phyloP scores from a whole-genome alignment of 2,113 vertebrate species.

The Furnarius figulus region DNA sequence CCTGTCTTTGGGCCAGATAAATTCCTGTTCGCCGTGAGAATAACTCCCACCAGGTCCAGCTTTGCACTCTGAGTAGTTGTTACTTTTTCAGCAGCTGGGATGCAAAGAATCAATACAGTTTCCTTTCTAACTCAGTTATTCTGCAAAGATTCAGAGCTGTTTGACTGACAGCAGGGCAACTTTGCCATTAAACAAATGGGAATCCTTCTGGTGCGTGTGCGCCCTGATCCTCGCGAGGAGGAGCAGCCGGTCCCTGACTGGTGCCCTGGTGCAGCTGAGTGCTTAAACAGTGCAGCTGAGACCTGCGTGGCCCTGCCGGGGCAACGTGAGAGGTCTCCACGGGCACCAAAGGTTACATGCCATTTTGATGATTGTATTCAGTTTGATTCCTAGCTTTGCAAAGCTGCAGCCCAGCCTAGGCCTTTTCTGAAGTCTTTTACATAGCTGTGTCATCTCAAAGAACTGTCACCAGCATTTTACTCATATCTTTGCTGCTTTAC shows the following conservation, averaged over 20 bases:
- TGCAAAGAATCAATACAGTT: not conserved
- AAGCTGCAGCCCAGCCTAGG: not conserved
- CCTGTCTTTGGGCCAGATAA: not conserved
- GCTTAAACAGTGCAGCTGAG: not conserved
- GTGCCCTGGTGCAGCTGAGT: not conserved
- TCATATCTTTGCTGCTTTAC: not conserved
- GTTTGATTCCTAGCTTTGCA: not conserved
- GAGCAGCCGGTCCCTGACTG: not conserved
- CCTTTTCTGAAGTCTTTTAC: not conserved
- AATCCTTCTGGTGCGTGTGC: fast-evolving
- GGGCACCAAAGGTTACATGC: not conserved
- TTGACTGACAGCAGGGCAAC: not conserved
- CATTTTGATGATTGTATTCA: slow-evolving; percentile 9
- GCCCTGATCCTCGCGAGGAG: not conserved
- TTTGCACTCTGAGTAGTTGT: not conserved
- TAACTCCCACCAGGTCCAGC: not conserved
- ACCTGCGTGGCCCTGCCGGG: not conserved
- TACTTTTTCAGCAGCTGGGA: not conserved
- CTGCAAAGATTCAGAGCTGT: not conserved
- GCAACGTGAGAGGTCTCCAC: not conserved
- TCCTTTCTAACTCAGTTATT: not conserved
- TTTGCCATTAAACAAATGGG: not conserved
- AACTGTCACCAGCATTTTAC: not conserved
- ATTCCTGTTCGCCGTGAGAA: not conserved
- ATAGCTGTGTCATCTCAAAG: not conserved